Evolutionary conservation across 1,140 invertebrate genomes (phyloP), one percentile per base, ranked within the genome.

Genomic region (Eumeta japonica): DNA sequence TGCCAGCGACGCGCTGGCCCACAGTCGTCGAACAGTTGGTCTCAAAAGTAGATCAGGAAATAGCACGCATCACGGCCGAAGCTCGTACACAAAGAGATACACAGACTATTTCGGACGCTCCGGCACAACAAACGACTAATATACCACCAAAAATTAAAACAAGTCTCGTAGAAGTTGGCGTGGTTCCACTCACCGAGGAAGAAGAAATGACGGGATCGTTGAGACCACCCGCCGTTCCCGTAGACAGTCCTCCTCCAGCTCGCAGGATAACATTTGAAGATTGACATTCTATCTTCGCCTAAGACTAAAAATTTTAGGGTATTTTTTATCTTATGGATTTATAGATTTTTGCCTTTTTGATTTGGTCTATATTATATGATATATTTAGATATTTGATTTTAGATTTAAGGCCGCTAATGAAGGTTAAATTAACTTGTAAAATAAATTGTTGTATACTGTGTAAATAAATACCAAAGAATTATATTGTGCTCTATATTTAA

Each of bases 1-100:
- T 62, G 0, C 65, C 67, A 0, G 58, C 65, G 1, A 30, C 48
- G 2, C 54, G 71, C 5, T 77, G 74, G 74, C 45, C 65, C 0
- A 39, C 43, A 3, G 64, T 55, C 7, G 39, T 72, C 1, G 54
- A 65, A 12, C 60, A 64, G 14, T 43, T 72, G 4, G 35, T 70
- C n/a, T 38, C 45, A 5, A 62, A 57, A 46, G 39, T 73, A 12
- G 62, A 73, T 31, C 59, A 62, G 36, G 55, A 68, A 48, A 58
- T 68, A 24, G 58, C 63, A 2, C 45, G 58, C 31, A 63, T 63
- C 16, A 35, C 58, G 0, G 49, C 54, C 2, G 44, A 48, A 31
- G 14, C 43, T 9, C 37, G 35, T 14, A 5, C 7, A 14, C 28
- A 30, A 24, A 7, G 20, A 7, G 20, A 24, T 7, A 24, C 20